Conservation (phyloP, 2,797 vertebrate genomes). For the Adrianichthys oophorus region DNA sequence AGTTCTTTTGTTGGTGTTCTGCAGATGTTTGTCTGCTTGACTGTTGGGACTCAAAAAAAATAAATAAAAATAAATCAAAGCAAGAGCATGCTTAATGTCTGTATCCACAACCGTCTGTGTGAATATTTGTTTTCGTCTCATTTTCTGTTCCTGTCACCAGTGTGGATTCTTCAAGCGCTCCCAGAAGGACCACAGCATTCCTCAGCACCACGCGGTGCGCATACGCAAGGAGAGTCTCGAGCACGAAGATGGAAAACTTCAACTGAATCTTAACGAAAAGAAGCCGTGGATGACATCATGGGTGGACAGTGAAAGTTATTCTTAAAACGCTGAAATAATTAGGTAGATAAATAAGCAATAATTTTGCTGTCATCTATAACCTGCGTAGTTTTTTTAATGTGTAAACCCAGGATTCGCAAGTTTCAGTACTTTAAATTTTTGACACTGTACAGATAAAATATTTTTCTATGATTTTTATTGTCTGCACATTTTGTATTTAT, state of each 20-base stretch:
- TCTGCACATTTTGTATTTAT: slow-evolving; percentile 75
- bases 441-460: slow-evolving; percentile 68
- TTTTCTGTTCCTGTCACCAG: slow-evolving; percentile 63
- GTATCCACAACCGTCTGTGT: neutral
- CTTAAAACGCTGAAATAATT: slow-evolving; percentile 59
- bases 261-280: slow-evolving; percentile 79
- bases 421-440: slow-evolving; percentile 24
- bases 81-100: slow-evolving; percentile 66
- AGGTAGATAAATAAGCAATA: neutral
- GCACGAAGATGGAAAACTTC: slow-evolving; percentile 78
- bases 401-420: neutral
- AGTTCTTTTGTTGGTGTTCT: slow-evolving; percentile 16
- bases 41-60: slow-evolving; percentile 27
- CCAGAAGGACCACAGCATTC: slow-evolving; percentile 89
- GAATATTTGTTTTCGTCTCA: neutral
- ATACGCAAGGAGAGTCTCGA: slow-evolving; percentile 88
- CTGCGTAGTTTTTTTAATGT: slow-evolving; percentile 13
- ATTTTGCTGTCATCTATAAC: slow-evolving; percentile 6
- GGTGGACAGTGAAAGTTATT: slow-evolving; percentile 91
- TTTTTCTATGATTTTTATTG: slow-evolving; percentile 78
- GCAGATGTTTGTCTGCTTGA: slow-evolving; percentile 42
- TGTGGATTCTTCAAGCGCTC: slow-evolving; percentile 96
- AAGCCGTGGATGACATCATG: slow-evolving; percentile 95
- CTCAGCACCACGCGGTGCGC: slow-evolving; percentile 92
- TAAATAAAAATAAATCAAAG: slow-evolving; percentile 23